Base-by-base conservation (phyloP, 2,113 vertebrate genomes). In the Gymnobelideus leadbeateri region DNA sequence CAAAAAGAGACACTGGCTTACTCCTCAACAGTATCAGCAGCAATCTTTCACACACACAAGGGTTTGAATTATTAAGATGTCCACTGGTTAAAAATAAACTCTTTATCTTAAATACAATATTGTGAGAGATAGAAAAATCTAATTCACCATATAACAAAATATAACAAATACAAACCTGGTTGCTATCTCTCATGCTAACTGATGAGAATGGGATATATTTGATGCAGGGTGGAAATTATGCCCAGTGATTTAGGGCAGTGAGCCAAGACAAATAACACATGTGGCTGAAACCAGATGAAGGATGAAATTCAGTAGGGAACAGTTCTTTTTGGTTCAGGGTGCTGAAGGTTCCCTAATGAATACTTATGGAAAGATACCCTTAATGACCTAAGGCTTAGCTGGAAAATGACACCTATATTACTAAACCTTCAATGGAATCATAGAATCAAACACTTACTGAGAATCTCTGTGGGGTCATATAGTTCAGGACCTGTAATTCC, bases 31-130 rank as follows among this genome's bases (percentile, higher is more conserved):
- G 37, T 25, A 95, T 89, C 84, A 96, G 94, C 94, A 95, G 91
- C 55, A 52, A 94, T 95, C 31, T 68, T 96, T 97, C 95, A 95
- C 89, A 43, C 23, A 92, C n/a, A 93, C 26, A 97, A 97, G 90
- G 23, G 51, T 52, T 47, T 95, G 91, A 97, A 95, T 96, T 96
- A 96, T 97, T 92, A 92, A 89, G 94, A 94, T 89, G 89, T 24
- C 51, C 94, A 2, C 28, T 95, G 92, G 25, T 92, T 91, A 89
- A 90, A 93, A 92, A 92, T 93, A 51, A 94, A 94, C 95, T 93
- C 54, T 90, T 90, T 37, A 28, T 91, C 43, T 93, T 52, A 94
- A 94, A 92, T 92, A 9, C 93, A 93, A 95, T 93, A 77, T 7
- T 47, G 6, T 90, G 92, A 96, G 95, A 4, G 89, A 4, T 57